phyloP scores from a whole-genome alignment of 53 echinoderm and acorn worm genomes.

The Henricia sp. region DNA sequence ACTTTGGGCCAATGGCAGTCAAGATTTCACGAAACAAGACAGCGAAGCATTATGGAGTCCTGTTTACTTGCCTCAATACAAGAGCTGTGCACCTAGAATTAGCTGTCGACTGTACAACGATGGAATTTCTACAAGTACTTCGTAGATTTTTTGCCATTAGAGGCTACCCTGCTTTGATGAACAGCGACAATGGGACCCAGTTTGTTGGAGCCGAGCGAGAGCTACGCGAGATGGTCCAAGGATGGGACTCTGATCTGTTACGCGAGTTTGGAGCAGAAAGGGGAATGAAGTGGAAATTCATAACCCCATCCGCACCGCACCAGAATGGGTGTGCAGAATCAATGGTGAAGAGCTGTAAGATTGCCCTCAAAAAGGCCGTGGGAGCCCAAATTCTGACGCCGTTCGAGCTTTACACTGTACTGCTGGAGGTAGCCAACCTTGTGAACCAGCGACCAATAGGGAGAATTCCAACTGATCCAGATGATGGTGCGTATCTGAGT shows the following conservation, averaged over 20 bases:
- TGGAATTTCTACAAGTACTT: slow-evolving; percentile 71
- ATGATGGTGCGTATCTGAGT: slow-evolving; percentile 54
- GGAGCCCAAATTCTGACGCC: no score
- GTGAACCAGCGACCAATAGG: slow-evolving; percentile 67
- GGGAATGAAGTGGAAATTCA: no score
- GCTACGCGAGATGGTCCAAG: slow-evolving; percentile 73
- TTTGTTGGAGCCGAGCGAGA: no score
- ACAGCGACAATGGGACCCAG: no score
- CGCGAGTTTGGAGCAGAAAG: no score
- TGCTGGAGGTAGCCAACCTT: slow-evolving; percentile 60
- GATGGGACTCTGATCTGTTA: slow-evolving; percentile 66
- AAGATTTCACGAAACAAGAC: slow-evolving; percentile 61
- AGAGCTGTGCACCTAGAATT: slow-evolving; percentile 72
- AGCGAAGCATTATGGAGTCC: slow-evolving; percentile 61
- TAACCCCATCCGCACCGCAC: no score
- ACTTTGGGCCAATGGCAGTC: slow-evolving; percentile 61
- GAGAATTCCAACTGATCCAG: slow-evolving; percentile 54
- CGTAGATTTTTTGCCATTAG: slow-evolving; percentile 61
- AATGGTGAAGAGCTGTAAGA: no score
- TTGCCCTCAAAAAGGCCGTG: no score
- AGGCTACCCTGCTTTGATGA: slow-evolving; percentile 62
- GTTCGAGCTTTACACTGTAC: no score
- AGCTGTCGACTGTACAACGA: slow-evolving; percentile 59
- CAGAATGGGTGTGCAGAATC: no score
- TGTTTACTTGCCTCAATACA: slow-evolving; percentile 72